Base-by-base conservation (phyloP, 2,888 invertebrate genomes). In the Hirtodrosophila confusa region DNA sequence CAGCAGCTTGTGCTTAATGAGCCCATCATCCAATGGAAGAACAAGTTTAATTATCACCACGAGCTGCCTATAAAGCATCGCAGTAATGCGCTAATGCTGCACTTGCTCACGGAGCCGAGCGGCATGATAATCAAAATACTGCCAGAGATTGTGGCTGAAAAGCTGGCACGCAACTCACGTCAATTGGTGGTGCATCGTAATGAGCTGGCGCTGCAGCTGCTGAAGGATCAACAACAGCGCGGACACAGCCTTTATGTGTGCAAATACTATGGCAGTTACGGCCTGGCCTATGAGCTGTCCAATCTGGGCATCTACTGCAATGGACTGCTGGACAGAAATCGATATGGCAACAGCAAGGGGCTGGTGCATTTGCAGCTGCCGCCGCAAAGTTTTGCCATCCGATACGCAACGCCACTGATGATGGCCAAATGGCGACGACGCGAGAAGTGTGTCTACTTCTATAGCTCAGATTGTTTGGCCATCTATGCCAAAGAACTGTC, bases 221-320 rank as follows among this genome's bases (percentile, higher is more conserved):
- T 88, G 7, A 60, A 75, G 35, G 56, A 75, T 17, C 68, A 69
- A 4, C 54, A 75, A 5, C 54, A 63, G 5, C 67, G 57, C 8
- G 87, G 87, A n/a, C 88, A 75, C 47, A 83, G 78, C 29, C 72
- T 83, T 11, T 86, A 79, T 11, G 76, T 65, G 0, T 85, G 78
- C 29, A 88, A 88, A 49, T 86, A 80, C 44, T 88, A 88, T 31
- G 78, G 86, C 43, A 88, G 88, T 56, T 88, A 80, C 43, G 87
- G 80, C 0, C 57, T 88, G 40, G 86, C 83, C 1, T 47, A 76
- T 27, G 80, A 83, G 36, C 50, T 88, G 44, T 61, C 70, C 29
- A 67, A 70, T 27, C 24, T 60, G 11, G 62, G 74, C 27, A 85
- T 80, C 8, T 88, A 86, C 33, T 88, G 86, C 60, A 80, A 83